A percentile compares a stretch with the other conserved stretches of the same genome.
phyloP scores from a whole-genome alignment of 2,113 vertebrate species.

The Brevimyrus niger region DNA sequence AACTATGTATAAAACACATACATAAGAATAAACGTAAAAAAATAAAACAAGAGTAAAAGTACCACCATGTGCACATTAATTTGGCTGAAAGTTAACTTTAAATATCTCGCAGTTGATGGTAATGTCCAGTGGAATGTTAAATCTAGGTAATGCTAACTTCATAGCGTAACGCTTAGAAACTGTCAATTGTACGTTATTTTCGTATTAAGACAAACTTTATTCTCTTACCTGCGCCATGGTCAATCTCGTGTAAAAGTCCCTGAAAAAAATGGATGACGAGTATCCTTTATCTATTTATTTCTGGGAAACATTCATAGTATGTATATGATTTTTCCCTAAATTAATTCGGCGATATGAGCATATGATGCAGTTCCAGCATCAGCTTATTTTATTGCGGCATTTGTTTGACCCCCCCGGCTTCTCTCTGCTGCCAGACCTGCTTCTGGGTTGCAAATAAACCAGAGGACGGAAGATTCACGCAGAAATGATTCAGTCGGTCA shows the following conservation, averaged over 20 bases:
- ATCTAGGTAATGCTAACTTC: not conserved
- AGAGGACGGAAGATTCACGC: constrained; percentile 15
- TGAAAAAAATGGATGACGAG: not conserved
- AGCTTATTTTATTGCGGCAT: not conserved
- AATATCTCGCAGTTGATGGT: not conserved
- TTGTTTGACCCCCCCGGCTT: not conserved
- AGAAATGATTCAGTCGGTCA: constrained; percentile 31
- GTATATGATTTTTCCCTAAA: not conserved
- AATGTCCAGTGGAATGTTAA: not conserved
- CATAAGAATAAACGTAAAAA: not conserved
- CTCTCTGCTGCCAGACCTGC: not conserved
- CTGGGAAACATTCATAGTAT: not conserved
- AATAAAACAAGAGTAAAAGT: not conserved
- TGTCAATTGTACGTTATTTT: not conserved
- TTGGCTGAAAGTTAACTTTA: not conserved
- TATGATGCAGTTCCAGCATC: not conserved
- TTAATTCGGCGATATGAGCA: too few relatives aligned
- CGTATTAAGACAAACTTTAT: not conserved
- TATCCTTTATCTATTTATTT: not conserved
- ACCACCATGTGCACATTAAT: not conserved
- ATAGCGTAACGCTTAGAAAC: not conserved
- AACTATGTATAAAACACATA: not conserved
- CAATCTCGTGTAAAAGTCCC: not conserved
- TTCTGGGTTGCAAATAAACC: constrained; percentile 42
- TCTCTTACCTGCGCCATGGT: constrained; percentile 31